Base-by-base conservation (phyloP, 2,797 vertebrate genomes). In the Steatocranus sp. region DNA sequence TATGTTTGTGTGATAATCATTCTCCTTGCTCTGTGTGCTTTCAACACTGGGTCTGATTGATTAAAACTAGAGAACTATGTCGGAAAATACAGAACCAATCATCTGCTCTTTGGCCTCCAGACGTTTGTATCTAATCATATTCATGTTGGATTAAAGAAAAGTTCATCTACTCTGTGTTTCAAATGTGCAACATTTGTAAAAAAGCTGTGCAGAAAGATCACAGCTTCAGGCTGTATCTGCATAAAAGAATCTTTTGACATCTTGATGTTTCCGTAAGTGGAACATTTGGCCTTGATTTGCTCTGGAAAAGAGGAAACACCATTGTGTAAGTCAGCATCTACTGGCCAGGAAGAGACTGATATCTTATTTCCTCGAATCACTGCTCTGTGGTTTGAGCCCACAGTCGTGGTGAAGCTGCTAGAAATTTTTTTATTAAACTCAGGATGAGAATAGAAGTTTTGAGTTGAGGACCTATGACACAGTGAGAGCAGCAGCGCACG, bases 61-160 rank as follows among this genome's bases (percentile, higher is more conserved):
- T 73, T 76, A 32, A 68, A 76, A 80, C 82, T 75, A 76, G 23
- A 81, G n/a, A 73, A n/a, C 20, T 30, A 32, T 49, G 54, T 12
- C 30, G 41, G 61, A 83, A 88, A 90, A 91, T 36, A 84, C 5
- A 88, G 81, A 92, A 85, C 2, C 63, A 86, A 74, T 86, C 63
- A 50, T 84, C 63, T 79, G 27, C 18, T 85, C 63, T 79, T 80
- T 70, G 74, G 49, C 79, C 56, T 78, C 53, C 36, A 17, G 54
- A 58, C 81, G 73, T 88, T 88, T 82, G 34, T 10, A 30, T 84
- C 30, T 49, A 76, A 83, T 84, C 61, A 43, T 38, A 76, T 86
- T 86, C 84, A 58, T 68, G 77, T 87, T 68, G 49, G 81, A 82
- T 54, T 80, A 73, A 73, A 73, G 68, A 15, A 27, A 32, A 15